These are phyloP conservation scores for Schrankia costaestrigalis DNA, from an alignment of 2,888 invertebrate genomes.

Conservation along the genomic window DNA sequence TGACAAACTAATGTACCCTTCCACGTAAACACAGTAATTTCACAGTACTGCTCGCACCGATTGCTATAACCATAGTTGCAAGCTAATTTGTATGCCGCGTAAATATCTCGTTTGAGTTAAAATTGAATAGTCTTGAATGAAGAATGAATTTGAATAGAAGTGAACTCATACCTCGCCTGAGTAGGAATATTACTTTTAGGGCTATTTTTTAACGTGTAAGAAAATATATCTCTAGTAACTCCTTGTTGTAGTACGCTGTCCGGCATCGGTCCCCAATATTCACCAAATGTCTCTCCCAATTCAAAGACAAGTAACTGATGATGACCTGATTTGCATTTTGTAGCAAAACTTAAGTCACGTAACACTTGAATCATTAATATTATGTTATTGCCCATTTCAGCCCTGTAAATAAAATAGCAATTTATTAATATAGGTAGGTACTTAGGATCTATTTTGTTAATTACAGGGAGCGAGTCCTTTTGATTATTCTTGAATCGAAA, in stretches of 20 bases:
- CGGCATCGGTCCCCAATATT: constrained; percentile 65
- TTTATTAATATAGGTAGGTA: too few relatives aligned
- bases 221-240: constrained; percentile 19
- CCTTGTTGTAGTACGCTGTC: constrained; percentile 35
- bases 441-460: too few relatives aligned
- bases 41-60: too few relatives aligned
- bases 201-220: constrained; percentile 49
- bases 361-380: constrained; percentile 54
- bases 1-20: too few relatives aligned
- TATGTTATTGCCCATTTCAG: constrained; percentile 62
- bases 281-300: constrained; percentile 65
- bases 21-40: too few relatives aligned
- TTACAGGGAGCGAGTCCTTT: too few relatives aligned
- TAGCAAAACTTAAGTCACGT: constrained; percentile 30
- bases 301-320: constrained; percentile 60
- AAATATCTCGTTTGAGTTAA: too few relatives aligned
- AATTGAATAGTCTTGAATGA: too few relatives aligned
- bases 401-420: constrained; percentile 34
- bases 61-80: too few relatives aligned
- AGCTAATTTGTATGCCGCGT: too few relatives aligned
- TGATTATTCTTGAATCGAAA: too few relatives aligned
- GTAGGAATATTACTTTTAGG: constrained; percentile 13
- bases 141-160: too few relatives aligned
- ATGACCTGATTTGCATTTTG: constrained; percentile 37
- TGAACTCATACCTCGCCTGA: constrained; percentile 19